Conservation (phyloP, 2,888 invertebrate genomes). For the Piscicola geometra region DNA sequence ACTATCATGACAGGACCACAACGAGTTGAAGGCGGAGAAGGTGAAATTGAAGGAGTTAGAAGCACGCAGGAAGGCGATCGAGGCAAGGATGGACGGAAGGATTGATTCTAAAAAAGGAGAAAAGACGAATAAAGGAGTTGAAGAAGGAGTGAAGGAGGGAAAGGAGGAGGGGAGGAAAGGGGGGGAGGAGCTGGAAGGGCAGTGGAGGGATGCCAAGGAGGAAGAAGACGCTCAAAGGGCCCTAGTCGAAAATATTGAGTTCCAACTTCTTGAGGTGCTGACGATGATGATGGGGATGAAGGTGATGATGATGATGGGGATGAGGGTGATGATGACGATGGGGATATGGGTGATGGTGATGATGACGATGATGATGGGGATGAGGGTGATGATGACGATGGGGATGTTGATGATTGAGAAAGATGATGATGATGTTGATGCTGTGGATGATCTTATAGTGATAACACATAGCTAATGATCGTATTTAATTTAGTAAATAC, state of each 20-base stretch:
- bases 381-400: no score
- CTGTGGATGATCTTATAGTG: no score
- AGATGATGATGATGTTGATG: no score
- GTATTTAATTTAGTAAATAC: no score
- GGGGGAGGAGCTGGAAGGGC: not conserved
- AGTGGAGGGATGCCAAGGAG: slow-evolving; percentile 28
- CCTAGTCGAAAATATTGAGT: slow-evolving; percentile 33
- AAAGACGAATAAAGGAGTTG: not conserved
- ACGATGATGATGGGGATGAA: no score
- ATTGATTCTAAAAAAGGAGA: not conserved
- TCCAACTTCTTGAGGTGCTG: slow-evolving; percentile 35
- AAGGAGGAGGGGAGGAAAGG: not conserved
- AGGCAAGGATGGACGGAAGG: not conserved
- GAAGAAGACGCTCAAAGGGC: slow-evolving; percentile 23
- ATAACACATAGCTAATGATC: no score
- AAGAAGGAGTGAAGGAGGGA: not conserved
- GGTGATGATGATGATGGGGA: no score
- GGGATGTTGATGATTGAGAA: no score
- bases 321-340: no score
- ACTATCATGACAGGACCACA: not conserved
- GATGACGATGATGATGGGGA: no score
- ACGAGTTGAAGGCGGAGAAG: slow-evolving; percentile 12
- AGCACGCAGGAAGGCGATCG: not conserved
- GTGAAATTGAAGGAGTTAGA: slow-evolving; percentile 29
- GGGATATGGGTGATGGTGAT: no score